Percentiles rank a stretch among this genome's conserved stretches.
phyloP scores from a whole-genome alignment of 1,140 invertebrate genomes.

The Chlorops oryzae region DNA sequence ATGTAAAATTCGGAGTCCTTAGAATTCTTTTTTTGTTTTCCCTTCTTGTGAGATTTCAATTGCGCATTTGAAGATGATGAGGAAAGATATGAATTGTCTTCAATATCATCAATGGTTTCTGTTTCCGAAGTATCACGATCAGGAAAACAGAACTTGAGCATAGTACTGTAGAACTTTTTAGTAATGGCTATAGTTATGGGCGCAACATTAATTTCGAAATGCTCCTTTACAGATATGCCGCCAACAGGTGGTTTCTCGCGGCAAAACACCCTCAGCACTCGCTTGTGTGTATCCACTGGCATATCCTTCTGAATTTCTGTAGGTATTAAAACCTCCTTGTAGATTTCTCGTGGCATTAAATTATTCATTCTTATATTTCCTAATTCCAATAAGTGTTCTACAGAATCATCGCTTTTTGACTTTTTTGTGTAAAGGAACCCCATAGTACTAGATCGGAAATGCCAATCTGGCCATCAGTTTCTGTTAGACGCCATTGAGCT shows the following conservation, averaged over 20 bases:
- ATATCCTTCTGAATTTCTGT: slow-evolving; percentile 83
- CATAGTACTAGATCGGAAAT: slow-evolving; percentile 92
- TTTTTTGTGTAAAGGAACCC: slow-evolving; percentile 98
- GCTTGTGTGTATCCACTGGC: slow-evolving; percentile 74
- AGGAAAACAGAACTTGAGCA: slow-evolving; percentile 98
- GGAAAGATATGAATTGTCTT: slow-evolving; percentile 48
- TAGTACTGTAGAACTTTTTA: slow-evolving; percentile 95
- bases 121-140: slow-evolving; percentile 84
- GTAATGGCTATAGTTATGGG: slow-evolving; percentile 92
- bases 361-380: slow-evolving; percentile 95
- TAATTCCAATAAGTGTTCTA: slow-evolving; percentile 94
- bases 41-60: slow-evolving; percentile 48
- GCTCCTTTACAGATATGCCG: slow-evolving; percentile 96
- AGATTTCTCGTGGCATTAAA: slow-evolving; percentile 87
- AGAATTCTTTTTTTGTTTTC: slow-evolving; percentile 52
- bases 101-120: slow-evolving; percentile 56
- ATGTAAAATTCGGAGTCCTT: slow-evolving; percentile 87
- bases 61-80: slow-evolving; percentile 42
- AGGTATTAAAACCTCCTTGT: slow-evolving; percentile 85
- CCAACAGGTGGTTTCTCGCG: slow-evolving; percentile 87
- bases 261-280: slow-evolving; percentile 81
- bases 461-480: slow-evolving; percentile 94
- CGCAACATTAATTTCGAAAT: slow-evolving; percentile 94
- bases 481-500: slow-evolving; percentile 96
- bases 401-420: slow-evolving; percentile 93